These are phyloP conservation scores for Lasiommata megera DNA, from an alignment of 2,888 invertebrate species.

Conservation along the genomic window DNA sequence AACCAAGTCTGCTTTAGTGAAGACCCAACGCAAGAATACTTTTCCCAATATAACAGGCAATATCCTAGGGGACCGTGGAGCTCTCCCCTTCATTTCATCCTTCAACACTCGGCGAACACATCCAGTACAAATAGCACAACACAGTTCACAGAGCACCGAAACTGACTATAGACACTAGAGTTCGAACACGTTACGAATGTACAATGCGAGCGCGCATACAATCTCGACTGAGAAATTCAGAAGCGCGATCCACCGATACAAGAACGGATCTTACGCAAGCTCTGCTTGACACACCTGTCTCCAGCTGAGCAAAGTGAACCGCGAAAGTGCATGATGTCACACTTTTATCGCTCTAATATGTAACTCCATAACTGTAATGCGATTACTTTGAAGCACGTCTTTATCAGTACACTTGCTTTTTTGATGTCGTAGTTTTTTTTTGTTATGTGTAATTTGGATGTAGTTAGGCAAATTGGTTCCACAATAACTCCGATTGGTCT, in stretches of 20 bases:
- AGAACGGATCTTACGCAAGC: constrained; percentile 77
- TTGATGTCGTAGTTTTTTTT: background rate
- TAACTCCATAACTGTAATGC: background rate
- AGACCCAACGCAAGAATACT: constrained; percentile 83
- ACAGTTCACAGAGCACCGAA: constrained; percentile 20
- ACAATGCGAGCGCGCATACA: constrained; percentile 42
- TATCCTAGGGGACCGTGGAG: constrained; percentile 48
- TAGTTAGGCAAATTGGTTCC: no score
- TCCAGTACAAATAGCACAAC: constrained; percentile 28
- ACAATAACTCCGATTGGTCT: no score
- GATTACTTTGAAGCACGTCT: background rate
- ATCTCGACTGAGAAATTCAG: constrained; percentile 48
- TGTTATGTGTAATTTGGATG: no score
- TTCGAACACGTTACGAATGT: background rate
- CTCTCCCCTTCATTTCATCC: constrained; percentile 70
- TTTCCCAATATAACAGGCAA: constrained; percentile 76
- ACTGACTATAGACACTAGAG: constrained; percentile 2
- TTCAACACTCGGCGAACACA: constrained; percentile 28
- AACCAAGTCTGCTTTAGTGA: constrained; percentile 82
- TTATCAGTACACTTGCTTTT: background rate
- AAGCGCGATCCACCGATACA: constrained; percentile 50
- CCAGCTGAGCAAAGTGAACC: constrained; percentile 42
- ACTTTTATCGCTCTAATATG: constrained; percentile 37
- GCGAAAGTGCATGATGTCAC: constrained; percentile 60
- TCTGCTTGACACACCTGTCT: constrained; percentile 48